Evolutionary conservation across 53 echinoderm and acorn worm species (phyloP).

Genomic region (Temnopleurus reevesii): DNA sequence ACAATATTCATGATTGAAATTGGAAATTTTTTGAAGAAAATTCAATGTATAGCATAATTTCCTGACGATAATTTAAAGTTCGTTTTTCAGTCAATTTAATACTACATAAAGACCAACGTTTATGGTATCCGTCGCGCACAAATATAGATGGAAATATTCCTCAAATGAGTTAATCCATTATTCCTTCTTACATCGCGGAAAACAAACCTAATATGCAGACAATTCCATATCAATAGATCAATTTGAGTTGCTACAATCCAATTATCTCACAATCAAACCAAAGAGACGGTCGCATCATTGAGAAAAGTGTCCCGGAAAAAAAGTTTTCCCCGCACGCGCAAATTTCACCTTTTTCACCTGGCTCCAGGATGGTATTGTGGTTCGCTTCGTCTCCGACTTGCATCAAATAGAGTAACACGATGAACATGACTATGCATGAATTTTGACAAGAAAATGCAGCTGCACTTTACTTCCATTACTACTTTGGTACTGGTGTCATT

Average conservation of each 20-base stretch:
- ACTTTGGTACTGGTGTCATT: not conserved
- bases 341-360: not conserved
- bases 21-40: too few species aligned
- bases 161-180: not conserved
- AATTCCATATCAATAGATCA: not conserved
- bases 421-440: constrained; percentile 8
- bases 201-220: not conserved
- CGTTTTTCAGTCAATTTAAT: too few species aligned
- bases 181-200: not conserved
- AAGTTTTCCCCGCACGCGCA: not conserved
- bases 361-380: not conserved
- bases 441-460: constrained; percentile 34
- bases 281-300: not conserved
- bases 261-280: not conserved
- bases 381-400: not conserved
- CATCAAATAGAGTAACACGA: not conserved
- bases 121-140: too few species aligned
- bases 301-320: not conserved
- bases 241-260: constrained; percentile 1
- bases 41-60: too few species aligned
- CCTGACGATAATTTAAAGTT: too few species aligned
- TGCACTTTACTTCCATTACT: constrained; percentile 14
- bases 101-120: too few species aligned
- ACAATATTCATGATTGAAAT: too few species aligned
- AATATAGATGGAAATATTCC: not conserved